Evolutionary conservation across 2,888 invertebrate genomes (phyloP).

Genomic region (Cephus pygmeus): DNA sequence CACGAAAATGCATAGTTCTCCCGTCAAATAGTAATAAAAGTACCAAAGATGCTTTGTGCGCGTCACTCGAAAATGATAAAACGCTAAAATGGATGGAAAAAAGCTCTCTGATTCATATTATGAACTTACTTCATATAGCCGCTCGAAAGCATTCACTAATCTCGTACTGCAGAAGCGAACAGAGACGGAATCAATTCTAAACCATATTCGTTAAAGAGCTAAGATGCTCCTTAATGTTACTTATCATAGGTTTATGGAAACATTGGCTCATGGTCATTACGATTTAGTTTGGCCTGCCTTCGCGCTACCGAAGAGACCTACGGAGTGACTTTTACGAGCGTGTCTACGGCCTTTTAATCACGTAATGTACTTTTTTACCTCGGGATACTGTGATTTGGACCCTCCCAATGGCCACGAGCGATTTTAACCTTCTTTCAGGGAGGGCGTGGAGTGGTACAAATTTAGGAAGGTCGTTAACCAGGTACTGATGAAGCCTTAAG

Average conservation of each 20-base stretch:
- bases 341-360: conserved; percentile 62
- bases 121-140: neutral
- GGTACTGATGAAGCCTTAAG: conserved; percentile 69
- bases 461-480: conserved; percentile 69
- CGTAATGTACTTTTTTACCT: conserved; percentile 11
- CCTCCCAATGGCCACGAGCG: neutral
- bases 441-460: conserved; percentile 71
- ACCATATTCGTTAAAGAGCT: neutral
- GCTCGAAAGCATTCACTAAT: neutral
- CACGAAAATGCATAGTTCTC: neutral
- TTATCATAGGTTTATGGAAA: conserved; percentile 49
- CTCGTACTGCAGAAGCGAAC: neutral
- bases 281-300: conserved; percentile 64
- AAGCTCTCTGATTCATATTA: neutral
- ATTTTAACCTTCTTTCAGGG: conserved; percentile 47
- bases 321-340: conserved; percentile 45
- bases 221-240: neutral
- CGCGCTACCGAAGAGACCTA: conserved; percentile 57
- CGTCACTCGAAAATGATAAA: neutral
- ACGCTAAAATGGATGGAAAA: neutral
- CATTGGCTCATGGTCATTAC: conserved; percentile 63
- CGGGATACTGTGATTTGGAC: neutral
- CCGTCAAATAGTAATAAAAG: too few species aligned
- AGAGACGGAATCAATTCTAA: neutral
- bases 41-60: too few species aligned